Base-by-base conservation (phyloP, 1,140 invertebrate genomes). In the Pachyrhynchus sulphureomaculatus region DNA sequence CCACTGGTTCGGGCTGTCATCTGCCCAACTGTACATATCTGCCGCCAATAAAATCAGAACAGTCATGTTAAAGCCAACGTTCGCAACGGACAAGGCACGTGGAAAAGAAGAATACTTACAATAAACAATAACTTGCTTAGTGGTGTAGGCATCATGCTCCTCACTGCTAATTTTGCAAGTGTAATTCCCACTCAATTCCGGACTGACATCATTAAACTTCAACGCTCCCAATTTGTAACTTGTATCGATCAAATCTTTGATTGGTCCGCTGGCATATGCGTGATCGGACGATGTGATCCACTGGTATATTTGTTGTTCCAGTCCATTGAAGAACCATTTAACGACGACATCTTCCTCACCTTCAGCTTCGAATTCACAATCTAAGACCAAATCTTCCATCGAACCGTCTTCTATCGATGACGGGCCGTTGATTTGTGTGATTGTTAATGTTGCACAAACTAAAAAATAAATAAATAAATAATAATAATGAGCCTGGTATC, bases 311-410 rank as follows among this genome's bases (percentile, higher is more conserved):
- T 65, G 60, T 15, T 70, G 55, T 15, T 57, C 52, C 12, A 65
- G 18, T 8, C 67, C 68, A 36, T 72, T 66, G 42, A 62, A 65
- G 29, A 68, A 73, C 72, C 72, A 73, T 64, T 71, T 73, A 8
- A 73, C 39, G 18, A 57, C 67, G n/a, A 67, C 37, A 6, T 66
- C 67, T 0, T 57, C 57, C 33, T 68, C 64, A 26, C 55, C 56
- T 23, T 37, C 12, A 1, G 66, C 62, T 41, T 66, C 57, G 26
- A 66, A 72, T 36, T 73, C 67, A 42, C 71, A 73, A 37, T 73
- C 71, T 37, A 73, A 32, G 4, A 69, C 42, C 18, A 69, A 51
- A 12, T 66, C 58, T 36, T 67, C 52, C 4, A 48, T 37, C 12
- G 49, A 39, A 10, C 65, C 70, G 15, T 54, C 32, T 39, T 62